Evolutionary conservation across 2,888 invertebrate genomes (phyloP), one percentile per base, ranked within the genome.

Genomic region (Flabesymbios commensalis): DNA sequence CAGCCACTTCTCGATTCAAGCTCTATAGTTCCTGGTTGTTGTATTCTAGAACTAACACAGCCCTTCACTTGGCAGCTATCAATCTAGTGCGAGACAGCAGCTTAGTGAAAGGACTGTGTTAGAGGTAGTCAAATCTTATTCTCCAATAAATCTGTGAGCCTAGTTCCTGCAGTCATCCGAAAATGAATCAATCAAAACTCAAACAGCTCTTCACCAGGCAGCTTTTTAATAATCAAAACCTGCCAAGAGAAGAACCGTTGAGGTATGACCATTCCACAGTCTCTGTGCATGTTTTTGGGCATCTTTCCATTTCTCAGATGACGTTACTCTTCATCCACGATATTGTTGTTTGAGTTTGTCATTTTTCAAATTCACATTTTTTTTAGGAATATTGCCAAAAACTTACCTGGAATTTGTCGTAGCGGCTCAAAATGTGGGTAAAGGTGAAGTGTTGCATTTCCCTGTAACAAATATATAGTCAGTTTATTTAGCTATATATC

Each of bases 51-150:
- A n/a, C n/a, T 19, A 48, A 22, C 22, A 57, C 84, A 85, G 85
- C 85, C 85, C 85, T 86, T 86, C 85, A 85, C 84, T 83, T 84
- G 86, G 86, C 86, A 86, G 85, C 85, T 85, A 83, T 84, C 84
- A 73, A 64, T 65, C 59, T 19, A 28, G 19, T 26, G 29, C 29
- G 61, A 83, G 83, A 82, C 75, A 83, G 83, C 82, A 82, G 81
- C 84, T 84, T 83, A 75, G 80, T 75, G 84, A 84, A 83, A 82
- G 76, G 31, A 49, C 49, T 17, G 31, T 32, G 31, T 31, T 31
- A 49, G 29, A 49, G n/a, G 10, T 36, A n/a, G 10, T n/a, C 10
- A 14, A 36, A 36, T 36, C 39, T 14, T n/a, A 36, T n/a, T 36
- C 39, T 36, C 39, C 39, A n/a, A 14, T 10, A n/a, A 36, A 36